Evolutionary conservation across 2,797 vertebrate genomes (phyloP).

Genomic region (Onychomys leucogaster): DNA sequence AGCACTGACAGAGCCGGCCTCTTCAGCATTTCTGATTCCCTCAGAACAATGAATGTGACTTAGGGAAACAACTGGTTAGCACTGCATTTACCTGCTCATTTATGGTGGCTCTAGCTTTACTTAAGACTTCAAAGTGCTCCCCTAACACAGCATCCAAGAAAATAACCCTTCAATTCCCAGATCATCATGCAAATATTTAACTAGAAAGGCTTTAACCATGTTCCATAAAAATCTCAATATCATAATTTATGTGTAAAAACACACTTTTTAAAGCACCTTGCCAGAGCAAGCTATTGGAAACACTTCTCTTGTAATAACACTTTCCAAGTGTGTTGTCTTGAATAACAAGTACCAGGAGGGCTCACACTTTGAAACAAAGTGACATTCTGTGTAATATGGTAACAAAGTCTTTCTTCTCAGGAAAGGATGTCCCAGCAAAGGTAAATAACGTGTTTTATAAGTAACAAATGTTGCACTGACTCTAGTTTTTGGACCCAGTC

Average conservation of each 20-base stretch:
- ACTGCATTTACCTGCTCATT: background rate
- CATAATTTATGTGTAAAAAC: background rate
- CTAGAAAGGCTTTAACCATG: background rate
- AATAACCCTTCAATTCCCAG: conserved; percentile 3
- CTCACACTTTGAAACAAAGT: conserved; percentile 57
- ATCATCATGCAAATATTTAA: conserved; percentile 30
- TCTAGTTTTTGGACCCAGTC: background rate
- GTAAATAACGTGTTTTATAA: conserved; percentile 8
- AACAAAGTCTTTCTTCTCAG: conserved; percentile 55
- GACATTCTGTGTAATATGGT: background rate
- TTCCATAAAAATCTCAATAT: conserved; percentile 27
- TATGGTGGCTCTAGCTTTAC: background rate
- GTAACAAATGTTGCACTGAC: background rate
- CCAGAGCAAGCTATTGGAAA: background rate
- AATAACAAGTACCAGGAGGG: conserved; percentile 20
- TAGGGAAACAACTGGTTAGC: background rate
- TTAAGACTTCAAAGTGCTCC: background rate
- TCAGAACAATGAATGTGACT: conserved; percentile 19
- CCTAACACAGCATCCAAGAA: conserved; percentile 8
- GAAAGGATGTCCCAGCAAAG: conserved; percentile 7
- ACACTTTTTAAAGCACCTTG: background rate
- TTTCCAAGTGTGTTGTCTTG: conserved; percentile 1
- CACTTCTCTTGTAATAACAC: background rate
- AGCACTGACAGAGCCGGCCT: background rate
- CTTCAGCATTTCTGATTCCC: conserved; percentile 37